Evolutionary conservation across 1,140 invertebrate genomes (phyloP).

Genomic region (Drosophila albomicans): DNA sequence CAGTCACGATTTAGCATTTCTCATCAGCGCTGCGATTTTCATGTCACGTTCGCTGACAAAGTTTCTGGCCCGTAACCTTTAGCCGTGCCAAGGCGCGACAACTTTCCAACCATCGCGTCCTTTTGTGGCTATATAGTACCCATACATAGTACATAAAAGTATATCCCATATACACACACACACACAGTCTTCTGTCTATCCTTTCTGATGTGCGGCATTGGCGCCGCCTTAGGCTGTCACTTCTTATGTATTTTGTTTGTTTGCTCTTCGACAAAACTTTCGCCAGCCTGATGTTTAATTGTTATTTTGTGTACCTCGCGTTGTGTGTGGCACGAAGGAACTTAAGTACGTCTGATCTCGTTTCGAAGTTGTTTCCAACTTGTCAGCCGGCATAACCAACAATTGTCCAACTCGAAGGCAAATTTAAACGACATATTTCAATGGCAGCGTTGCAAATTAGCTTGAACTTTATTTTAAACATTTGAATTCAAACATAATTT

Average conservation of each 20-base stretch:
- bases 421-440: background rate
- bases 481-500: no score
- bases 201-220: background rate
- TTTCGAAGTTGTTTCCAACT: conserved; percentile 51
- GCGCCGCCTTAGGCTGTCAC: conserved; percentile 35
- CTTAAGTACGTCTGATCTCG: conserved; percentile 53
- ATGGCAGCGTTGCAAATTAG: no score
- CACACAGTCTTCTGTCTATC: background rate
- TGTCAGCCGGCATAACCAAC: conserved; percentile 19
- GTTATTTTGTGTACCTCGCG: conserved; percentile 39
- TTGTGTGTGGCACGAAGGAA: conserved; percentile 18
- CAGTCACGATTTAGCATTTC: conserved; percentile 68
- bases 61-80: conserved; percentile 52
- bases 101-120: conserved; percentile 45
- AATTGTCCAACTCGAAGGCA: background rate
- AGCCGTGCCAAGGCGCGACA: conserved; percentile 40
- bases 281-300: conserved; percentile 52
- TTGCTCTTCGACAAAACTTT: conserved; percentile 55
- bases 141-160: conserved; percentile 15
- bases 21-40: conserved; percentile 68
- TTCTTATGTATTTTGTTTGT: conserved; percentile 54
- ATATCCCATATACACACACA: background rate
- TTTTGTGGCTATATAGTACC: conserved; percentile 35
- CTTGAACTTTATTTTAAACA: no score
- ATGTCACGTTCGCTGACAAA: conserved; percentile 66